These are phyloP conservation scores for Drosophila arizonae DNA, from an alignment of 1,140 invertebrate genomes.

Conservation along the genomic window DNA sequence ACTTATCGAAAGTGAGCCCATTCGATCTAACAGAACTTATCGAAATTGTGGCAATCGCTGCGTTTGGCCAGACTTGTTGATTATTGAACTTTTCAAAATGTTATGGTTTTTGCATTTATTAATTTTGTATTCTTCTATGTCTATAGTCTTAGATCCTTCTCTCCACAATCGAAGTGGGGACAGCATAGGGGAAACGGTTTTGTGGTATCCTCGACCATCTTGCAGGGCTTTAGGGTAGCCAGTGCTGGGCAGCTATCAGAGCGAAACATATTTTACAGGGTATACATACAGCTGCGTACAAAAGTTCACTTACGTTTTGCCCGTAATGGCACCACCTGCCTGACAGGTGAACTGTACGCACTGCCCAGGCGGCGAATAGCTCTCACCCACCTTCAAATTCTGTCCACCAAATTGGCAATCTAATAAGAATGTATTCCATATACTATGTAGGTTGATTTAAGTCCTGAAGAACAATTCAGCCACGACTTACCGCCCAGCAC, in stretches of 20 bases:
- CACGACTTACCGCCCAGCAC: constrained; percentile 48
- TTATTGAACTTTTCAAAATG: too few relatives aligned
- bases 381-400: constrained; percentile 38
- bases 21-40: too few relatives aligned
- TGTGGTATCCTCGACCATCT: constrained; percentile 28
- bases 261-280: neutral
- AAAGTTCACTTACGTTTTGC: constrained; percentile 27
- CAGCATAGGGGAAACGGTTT: constrained; percentile 65
- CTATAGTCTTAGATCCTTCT: too few relatives aligned
- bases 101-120: too few relatives aligned
- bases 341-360: constrained; percentile 44
- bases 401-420: constrained; percentile 36
- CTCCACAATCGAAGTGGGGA: constrained; percentile 41
- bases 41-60: too few relatives aligned
- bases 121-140: too few relatives aligned
- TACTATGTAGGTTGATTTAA: neutral
- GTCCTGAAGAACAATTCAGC: neutral
- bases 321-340: neutral
- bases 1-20: too few relatives aligned
- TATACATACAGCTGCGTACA: too few relatives aligned
- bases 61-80: too few relatives aligned
- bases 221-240: constrained; percentile 34
- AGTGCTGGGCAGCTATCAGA: constrained; percentile 41
- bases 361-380: constrained; percentile 23
- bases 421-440: neutral